Evolutionary conservation across 1,140 invertebrate species (phyloP), one percentile per base, ranked within the genome.

Genomic region (Hydropsyche tenuis): DNA sequence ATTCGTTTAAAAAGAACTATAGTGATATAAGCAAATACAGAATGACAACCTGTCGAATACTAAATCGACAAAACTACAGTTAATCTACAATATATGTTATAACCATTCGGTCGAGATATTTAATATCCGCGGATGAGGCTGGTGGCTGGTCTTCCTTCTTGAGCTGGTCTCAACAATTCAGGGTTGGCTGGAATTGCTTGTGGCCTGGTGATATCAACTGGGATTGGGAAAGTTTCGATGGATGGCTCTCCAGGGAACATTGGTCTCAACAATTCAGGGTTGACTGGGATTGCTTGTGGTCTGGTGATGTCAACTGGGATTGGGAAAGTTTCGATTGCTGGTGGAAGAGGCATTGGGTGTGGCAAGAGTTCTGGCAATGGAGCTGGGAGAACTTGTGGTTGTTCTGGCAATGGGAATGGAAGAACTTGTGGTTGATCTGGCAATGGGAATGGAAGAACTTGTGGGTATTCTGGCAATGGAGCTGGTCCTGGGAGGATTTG

Each of bases 351-450:
- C 23, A 20, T 18, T 37, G 60, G 51, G 23, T 22, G n/a, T 5
- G 60, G 60, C 12, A 16, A 12, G 63, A 43, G 11, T 27, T 60
- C 56, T 60, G 56, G 56, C 63, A 22, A 65, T 22, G 27, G 63
- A n/a, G 14, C 18, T 5, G 60, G 27, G 2, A 22, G 11, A 63
- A 6, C 3, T 63, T 30, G 1, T 63, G 22, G 27, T 4, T 5
- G 3, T 18, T n/a, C 60, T 25, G 22, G 27, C 12, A 14, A 2
- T 22, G 14, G 20, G 4, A 63, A 2, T 63, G 22, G 60, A 18
- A n/a, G n/a, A 11, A 22, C 16, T 63, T 23, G 1, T 63, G 22
- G 27, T 4, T 5, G 3, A 3, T n/a, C 60, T 25, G 22, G 27
- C 12, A 14, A 2, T 22, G 14, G 7, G 4, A 18, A 4, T 5